phyloP scores from a whole-genome alignment of 2,113 vertebrate species.

The Nanger granti region DNA sequence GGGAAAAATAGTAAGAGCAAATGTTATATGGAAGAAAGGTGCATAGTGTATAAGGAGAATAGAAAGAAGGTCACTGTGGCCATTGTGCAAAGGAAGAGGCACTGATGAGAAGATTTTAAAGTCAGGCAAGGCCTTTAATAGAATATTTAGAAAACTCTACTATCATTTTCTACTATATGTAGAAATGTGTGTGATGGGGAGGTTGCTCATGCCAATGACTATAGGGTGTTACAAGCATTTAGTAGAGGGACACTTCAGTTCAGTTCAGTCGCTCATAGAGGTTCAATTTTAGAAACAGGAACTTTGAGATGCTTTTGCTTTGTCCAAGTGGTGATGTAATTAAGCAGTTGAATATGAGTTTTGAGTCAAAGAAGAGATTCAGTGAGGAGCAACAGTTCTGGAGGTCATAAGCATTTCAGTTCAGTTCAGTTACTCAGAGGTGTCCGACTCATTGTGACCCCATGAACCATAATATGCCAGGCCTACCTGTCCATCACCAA shows the following conservation, averaged over 20 bases:
- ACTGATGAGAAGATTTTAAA: background rate
- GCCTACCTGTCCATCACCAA: too few relatives aligned
- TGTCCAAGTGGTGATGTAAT: background rate
- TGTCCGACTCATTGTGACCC: accelerated
- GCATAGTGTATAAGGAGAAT: background rate
- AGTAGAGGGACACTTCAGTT: background rate
- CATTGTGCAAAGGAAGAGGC: background rate
- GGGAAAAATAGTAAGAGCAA: background rate
- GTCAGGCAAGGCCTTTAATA: background rate
- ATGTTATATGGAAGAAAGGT: background rate
- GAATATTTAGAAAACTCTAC: background rate
- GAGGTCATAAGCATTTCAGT: background rate
- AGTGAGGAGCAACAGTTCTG: background rate
- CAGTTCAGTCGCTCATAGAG: background rate
- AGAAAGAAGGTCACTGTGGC: background rate
- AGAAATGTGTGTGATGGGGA: background rate
- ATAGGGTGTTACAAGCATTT: background rate
- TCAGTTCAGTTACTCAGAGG: too few relatives aligned
- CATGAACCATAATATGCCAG: too few relatives aligned
- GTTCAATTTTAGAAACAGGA: background rate
- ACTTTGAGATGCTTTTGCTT: background rate
- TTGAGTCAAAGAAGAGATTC: background rate
- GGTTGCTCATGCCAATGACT: background rate
- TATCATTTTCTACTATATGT: background rate
- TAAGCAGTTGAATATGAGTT: background rate